Evolutionary conservation across 2,888 invertebrate genomes (phyloP), one percentile per base, ranked within the genome.

Genomic region (Erannis defoliaria): DNA sequence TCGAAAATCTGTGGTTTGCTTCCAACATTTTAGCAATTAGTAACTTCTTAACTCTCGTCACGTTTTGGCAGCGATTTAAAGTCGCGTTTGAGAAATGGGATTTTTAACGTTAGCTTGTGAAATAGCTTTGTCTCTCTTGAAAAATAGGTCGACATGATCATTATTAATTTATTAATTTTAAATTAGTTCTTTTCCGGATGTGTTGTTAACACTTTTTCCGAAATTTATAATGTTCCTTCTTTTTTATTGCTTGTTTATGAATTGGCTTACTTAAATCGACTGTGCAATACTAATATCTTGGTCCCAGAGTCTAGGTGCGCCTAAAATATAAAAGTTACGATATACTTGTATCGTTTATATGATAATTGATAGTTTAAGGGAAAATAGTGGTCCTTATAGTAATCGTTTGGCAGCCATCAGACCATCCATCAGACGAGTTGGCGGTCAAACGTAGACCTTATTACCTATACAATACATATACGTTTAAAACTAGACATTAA

Each of bases 51-150:
- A 70, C 54, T 61, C 70, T 65, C 65, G 71, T 72, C 74, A 76
- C 46, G 58, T 73, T 71, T 80, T 80, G 78, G 78, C 80, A 79
- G 64, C 60, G 38, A 64, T 45, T 57, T 56, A 46, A 55, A 67
- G 46, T 40, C 64, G 56, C 67, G 58, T 65, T 64, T 74, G 73
- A 75, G 73, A 68, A 68, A 75, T 73, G 66, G 51, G 54, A 68
- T 70, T 71, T 71, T 67, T 61, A 48, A 65, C 26, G 60, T 67
- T 59, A 55, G 62, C 66, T 60, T 66, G 38, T 49, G 49, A 31
- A 61, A 63, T 50, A 53, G 60, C 50, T 65, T 56, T 49, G 16
- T 31, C 16, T 3, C 18, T 9, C 12, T 6, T 38, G 40, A 48
- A 55, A 58, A 55, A 63, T 55, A 35, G 49, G 53, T 62, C 42